These are phyloP conservation scores for Lepeophtheirus nordmannii DNA, from an alignment of 2,888 invertebrate species.

Conservation along the genomic window DNA sequence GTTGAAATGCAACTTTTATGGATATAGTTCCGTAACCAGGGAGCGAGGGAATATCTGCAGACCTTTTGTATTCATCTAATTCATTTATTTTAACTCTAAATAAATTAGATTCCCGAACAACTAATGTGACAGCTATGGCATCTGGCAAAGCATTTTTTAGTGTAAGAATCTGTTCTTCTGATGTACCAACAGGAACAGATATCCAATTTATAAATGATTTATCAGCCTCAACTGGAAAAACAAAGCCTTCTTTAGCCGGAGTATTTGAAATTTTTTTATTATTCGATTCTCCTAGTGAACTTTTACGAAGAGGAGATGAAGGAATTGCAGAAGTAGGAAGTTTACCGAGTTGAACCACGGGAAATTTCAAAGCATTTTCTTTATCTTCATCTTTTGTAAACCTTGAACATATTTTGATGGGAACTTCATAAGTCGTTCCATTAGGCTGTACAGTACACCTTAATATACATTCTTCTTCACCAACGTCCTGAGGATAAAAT, in stretches of 20 bases:
- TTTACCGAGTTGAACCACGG: background rate
- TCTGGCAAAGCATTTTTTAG: constrained; percentile 1
- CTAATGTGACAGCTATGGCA: background rate
- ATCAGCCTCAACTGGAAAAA: constrained; percentile 19
- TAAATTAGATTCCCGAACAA: constrained; percentile 10
- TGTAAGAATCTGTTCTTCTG: constrained; percentile 16
- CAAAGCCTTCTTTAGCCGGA: background rate
- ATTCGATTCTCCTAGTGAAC: background rate
- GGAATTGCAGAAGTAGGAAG: background rate
- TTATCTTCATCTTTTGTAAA: background rate
- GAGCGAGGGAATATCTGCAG: background rate
- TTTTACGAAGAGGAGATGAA: background rate
- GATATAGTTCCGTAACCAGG: background rate
- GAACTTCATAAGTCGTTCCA: background rate
- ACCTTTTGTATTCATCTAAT: background rate
- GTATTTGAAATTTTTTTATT: no score
- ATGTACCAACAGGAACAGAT: background rate
- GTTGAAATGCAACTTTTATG: background rate
- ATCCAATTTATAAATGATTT: constrained; percentile 19
- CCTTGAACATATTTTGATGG: background rate
- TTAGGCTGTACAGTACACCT: background rate
- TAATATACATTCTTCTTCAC: background rate
- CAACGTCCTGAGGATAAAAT: background rate
- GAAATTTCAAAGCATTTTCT: background rate
- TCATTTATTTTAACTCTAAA: constrained; percentile 1